Evolutionary conservation across 2,797 vertebrate genomes (phyloP), one percentile per base, ranked within the genome.

Genomic region (Pampus argenteus): DNA sequence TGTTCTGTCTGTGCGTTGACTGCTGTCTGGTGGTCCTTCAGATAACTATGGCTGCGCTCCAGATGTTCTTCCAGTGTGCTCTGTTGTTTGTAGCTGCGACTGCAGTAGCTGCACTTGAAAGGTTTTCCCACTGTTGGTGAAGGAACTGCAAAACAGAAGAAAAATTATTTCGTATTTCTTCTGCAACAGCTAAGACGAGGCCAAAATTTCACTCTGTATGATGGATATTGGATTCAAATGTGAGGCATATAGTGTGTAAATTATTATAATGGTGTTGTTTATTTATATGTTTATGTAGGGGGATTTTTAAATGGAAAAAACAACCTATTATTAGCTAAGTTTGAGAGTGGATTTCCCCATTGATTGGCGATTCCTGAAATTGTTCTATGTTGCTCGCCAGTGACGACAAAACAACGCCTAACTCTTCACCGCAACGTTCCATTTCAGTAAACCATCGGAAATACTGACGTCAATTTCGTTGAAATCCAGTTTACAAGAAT

Each of bases 71-170:
- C 97, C 84, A 99, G 86, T 66, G 97, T 97, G 86, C 93, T 97
- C 88, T 97, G 96, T 91, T 98, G 97, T 84, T 98, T 99, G 93
- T 99, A 99, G 95, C 97, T 98, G 57, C 98, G 96, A 66, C 96
- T 97, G 13, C 98, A 99, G 94, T 95, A 97, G 95, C 94, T 98
- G 93, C 98, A 99, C 91, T 99, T 99, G 90, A 96, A 98, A 82
- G 96, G 97, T 81, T 99, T 99, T 76, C 97, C 97, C 25, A 97
- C 96, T 0, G 96, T 96, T 51, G 95, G 96, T 79, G 96, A 98
- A 79, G 96, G 94, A 84, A 96, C 97, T 98, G 92, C 42, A 91
- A 89, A 74, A 85, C n/a, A 81, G 57, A 83, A 31, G 75, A 63
- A 64, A 67, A 65, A 61, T 47, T 7, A 18, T 44, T 2, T 11